phyloP scores from a whole-genome alignment of 2,797 vertebrate species.

The Agapornis canus region DNA sequence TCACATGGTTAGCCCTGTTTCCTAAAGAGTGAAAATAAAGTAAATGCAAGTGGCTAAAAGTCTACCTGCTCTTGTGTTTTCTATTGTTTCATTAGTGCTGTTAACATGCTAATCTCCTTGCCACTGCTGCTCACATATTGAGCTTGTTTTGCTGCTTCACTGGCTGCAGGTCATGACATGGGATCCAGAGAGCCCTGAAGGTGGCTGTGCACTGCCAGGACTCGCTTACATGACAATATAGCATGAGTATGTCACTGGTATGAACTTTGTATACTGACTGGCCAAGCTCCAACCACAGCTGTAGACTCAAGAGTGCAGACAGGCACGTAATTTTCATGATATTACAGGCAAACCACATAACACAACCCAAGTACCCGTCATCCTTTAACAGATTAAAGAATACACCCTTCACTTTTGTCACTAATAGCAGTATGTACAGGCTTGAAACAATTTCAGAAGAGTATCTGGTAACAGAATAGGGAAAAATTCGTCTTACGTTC shows the following conservation, averaged over 20 bases:
- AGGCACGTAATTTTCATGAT: not conserved
- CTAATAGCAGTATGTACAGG: not conserved
- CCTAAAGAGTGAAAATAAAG: not conserved
- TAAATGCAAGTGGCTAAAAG: not conserved
- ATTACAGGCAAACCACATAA: fast-evolving
- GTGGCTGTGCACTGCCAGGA: not conserved
- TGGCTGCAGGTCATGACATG: not conserved
- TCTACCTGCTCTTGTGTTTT: not conserved
- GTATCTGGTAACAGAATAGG: not conserved
- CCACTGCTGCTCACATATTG: not conserved
- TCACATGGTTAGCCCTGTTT: not conserved
- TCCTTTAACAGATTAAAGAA: not conserved
- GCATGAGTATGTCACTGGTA: not conserved
- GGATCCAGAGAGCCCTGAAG: not conserved
- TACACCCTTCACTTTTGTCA: not conserved
- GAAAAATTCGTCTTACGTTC: not conserved
- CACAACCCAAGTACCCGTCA: not conserved
- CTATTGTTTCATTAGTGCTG: not conserved
- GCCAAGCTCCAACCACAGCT: not conserved
- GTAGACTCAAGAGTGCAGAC: not conserved
- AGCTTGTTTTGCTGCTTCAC: not conserved
- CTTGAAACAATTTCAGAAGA: not conserved
- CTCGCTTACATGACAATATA: not conserved
- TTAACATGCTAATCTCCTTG: not conserved
- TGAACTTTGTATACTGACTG: not conserved